These are phyloP conservation scores for Enteromius argenteus DNA, from an alignment of 2,797 vertebrate genomes.

Conservation along the genomic window DNA sequence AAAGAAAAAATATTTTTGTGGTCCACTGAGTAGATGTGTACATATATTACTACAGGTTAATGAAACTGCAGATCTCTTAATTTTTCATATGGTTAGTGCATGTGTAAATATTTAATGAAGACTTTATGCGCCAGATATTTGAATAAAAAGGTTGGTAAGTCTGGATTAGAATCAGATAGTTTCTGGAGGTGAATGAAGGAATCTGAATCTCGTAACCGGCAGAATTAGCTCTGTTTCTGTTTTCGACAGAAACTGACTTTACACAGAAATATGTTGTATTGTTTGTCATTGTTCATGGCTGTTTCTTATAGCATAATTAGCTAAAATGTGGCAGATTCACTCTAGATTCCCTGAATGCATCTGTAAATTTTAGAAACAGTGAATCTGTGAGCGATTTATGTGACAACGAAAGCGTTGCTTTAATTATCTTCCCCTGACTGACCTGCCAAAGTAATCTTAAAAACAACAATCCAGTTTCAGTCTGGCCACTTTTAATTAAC, in stretches of 20 bases:
- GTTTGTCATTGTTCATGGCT: neutral
- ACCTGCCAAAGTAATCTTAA: slow-evolving; percentile 41
- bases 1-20: slow-evolving; percentile 66
- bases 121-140: slow-evolving; percentile 81
- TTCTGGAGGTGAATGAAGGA: slow-evolving; percentile 59
- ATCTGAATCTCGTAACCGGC: neutral
- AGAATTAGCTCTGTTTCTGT: neutral
- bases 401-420: neutral
- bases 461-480: slow-evolving; percentile 64
- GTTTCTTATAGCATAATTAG: neutral
- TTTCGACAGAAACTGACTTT: neutral
- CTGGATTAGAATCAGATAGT: slow-evolving; percentile 72
- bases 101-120: slow-evolving; percentile 83
- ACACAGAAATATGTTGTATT: neutral
- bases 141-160: slow-evolving; percentile 82
- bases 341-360: neutral
- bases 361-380: neutral
- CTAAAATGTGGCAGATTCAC: neutral
- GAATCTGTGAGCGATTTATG: slow-evolving; percentile 53
- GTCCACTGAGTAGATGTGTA: slow-evolving; percentile 73
- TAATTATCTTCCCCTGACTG: slow-evolving; percentile 34
- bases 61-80: slow-evolving; percentile 82
- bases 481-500: slow-evolving; percentile 79
- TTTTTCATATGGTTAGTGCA: slow-evolving; percentile 82
- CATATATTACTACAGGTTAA: slow-evolving; percentile 81